Percentiles rank a stretch among this genome's conserved stretches.
Conservation (phyloP, 1,140 invertebrate genomes). For the Bilobella aurantiaca region DNA sequence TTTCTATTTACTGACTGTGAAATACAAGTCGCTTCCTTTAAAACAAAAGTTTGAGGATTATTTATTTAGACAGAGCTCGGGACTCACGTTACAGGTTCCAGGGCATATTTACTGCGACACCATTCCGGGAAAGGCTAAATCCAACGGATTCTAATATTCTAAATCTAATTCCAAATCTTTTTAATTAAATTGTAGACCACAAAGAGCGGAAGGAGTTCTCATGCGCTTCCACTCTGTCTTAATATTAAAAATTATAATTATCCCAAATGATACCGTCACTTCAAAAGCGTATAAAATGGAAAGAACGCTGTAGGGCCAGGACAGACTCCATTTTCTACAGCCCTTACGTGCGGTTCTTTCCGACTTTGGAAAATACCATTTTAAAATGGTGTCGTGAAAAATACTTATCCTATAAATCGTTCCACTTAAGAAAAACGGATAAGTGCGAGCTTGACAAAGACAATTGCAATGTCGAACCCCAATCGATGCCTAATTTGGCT, state of each 20-base stretch:
- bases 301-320: too few species aligned
- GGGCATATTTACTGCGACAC: too few species aligned
- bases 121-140: neutral
- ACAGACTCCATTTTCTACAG: too few species aligned
- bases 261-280: neutral
- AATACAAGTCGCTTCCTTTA: neutral
- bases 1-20: neutral
- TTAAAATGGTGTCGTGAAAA: too few species aligned
- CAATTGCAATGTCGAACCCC: too few species aligned
- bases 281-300: neutral
- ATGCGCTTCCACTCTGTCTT: neutral
- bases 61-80: neutral
- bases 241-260: conserved; percentile 7
- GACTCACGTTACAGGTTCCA: neutral
- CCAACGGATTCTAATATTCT: neutral
- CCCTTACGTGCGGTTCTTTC: too few species aligned
- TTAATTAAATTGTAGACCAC: conserved; percentile 3
- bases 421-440: too few species aligned
- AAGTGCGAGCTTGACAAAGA: too few species aligned
- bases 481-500: too few species aligned
- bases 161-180: neutral
- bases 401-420: too few species aligned
- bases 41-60: neutral
- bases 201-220: neutral
- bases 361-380: too few species aligned